Base-by-base conservation (phyloP, 1,140 invertebrate species). In the Cepaea nemoralis region DNA sequence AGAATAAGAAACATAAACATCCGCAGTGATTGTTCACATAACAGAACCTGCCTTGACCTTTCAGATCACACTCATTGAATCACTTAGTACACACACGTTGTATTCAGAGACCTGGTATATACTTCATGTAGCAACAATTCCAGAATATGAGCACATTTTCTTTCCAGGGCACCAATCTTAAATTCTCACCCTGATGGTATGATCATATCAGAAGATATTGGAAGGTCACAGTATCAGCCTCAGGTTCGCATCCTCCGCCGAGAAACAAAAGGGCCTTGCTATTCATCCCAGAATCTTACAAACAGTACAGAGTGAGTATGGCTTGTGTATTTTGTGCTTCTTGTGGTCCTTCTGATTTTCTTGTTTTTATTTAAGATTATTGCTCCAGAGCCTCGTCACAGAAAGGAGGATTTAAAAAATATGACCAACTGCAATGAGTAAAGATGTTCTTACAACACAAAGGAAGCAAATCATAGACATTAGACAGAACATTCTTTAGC, bases 211-310 rank as follows among this genome's bases (percentile, higher is more conserved):
- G 90, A 90, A 79, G 91, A 89, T 71, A 91, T 82, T 87, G 89
- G 87, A 78, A 87, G 89, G 85, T 92, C 94, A 55, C 93, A 93
- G 82, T 94, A 94, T 85, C 93, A 93, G 82, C 93, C 94, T 85
- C 94, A 95, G 80, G 95, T 96, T 35, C 95, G 95, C 90, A 96
- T 97, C 83, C 91, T 97, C 66, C 95, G 96, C 86, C 92, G 96
- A 85, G 95, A 96, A 35, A 81, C 92, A 86, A 87, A 87, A 67
- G 90, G 92, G 74, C 93, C 92, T 10, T 91, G 92, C 83, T 89
- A n/a, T 73, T 16, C n/a, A 45, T 10, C 70, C 10, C 5, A 40
- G 24, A 40, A 42, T 40, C 70, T 42, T 55, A 50, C 12, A 31
- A 59, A 76, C 6, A 55, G 8, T 55, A 10, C 27, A 55, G 31